phyloP scores from a whole-genome alignment of 2,888 invertebrate species.

The Odiellus spinosus region DNA sequence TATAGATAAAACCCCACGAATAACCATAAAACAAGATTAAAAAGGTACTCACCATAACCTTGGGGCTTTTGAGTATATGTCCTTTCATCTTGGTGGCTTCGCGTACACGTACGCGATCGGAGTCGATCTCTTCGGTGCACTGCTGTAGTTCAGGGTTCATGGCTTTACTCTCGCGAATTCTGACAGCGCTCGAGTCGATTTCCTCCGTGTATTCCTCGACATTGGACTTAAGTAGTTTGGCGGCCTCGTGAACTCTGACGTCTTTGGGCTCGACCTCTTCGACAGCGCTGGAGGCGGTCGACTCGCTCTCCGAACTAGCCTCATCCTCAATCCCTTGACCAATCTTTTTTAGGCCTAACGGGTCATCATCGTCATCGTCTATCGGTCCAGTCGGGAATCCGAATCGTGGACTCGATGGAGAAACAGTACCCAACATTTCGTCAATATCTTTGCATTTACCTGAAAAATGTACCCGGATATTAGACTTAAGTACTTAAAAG shows the following conservation, averaged over 20 bases:
- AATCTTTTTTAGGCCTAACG: not conserved
- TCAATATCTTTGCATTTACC: conserved; percentile 75
- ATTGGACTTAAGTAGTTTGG: conserved; percentile 15
- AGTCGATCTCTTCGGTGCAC: conserved; percentile 20
- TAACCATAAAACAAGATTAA: too few species aligned
- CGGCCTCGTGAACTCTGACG: conserved; percentile 19
- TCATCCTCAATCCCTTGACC: conserved; percentile 24
- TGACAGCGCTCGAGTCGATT: conserved; percentile 22
- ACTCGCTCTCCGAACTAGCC: conserved; percentile 36
- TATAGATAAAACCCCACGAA: too few species aligned
- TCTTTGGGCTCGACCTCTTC: conserved; percentile 46
- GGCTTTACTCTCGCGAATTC: conserved; percentile 21
- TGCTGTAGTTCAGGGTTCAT: conserved; percentile 15
- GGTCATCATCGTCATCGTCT: not conserved
- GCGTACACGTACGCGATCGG: conserved; percentile 16
- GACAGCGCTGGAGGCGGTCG: conserved; percentile 30
- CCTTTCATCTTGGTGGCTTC: conserved; percentile 17
- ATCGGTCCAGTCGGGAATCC: not conserved
- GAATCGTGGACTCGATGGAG: conserved; percentile 8
- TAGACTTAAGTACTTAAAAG: too few species aligned
- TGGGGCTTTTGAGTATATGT: conserved; percentile 12
- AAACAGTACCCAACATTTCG: conserved; percentile 53
- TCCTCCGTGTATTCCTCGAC: conserved; percentile 21
- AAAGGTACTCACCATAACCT: too few species aligned
- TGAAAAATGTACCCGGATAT: conserved; percentile 51